Evolutionary conservation across 2,797 vertebrate genomes (phyloP).

Genomic region (Bryconaethiops microstoma): DNA sequence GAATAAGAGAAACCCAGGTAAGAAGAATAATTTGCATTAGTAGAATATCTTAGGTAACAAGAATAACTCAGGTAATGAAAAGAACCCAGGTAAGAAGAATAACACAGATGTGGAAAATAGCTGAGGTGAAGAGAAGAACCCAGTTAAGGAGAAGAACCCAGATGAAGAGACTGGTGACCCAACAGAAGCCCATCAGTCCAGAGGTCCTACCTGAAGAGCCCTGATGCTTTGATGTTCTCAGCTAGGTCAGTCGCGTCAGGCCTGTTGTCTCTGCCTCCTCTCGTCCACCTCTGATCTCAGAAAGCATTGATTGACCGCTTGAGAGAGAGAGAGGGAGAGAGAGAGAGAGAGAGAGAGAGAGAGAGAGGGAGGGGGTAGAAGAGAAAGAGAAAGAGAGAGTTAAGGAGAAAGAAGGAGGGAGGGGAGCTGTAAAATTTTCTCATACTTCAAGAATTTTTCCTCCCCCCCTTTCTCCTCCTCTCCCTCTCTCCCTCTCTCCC

Average conservation of each 20-base stretch:
- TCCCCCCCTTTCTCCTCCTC: constrained; percentile 54
- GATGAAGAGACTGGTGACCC: not conserved
- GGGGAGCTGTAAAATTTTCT: constrained; percentile 72
- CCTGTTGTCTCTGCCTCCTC: constrained; percentile 24
- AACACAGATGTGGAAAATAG: too few relatives aligned
- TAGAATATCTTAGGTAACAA: too few relatives aligned
- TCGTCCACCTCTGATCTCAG: constrained; percentile 25
- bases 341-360: constrained; percentile 45
- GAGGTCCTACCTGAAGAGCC: constrained; percentile 56
- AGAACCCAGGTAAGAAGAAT: too few relatives aligned
- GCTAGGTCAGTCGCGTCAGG: constrained; percentile 17
- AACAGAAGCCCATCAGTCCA: constrained; percentile 44
- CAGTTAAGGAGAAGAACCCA: too few relatives aligned
- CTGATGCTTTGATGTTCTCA: constrained; percentile 38
- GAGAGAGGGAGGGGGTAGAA: constrained; percentile 33
- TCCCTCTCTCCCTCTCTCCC: constrained; percentile 17
- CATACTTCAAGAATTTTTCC: constrained; percentile 79
- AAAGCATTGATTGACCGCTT: constrained; percentile 62
- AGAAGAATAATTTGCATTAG: too few relatives aligned
- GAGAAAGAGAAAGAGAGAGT: constrained; percentile 41
- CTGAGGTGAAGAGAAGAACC: too few relatives aligned
- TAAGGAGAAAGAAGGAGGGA: constrained; percentile 48
- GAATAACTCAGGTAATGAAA: too few relatives aligned
- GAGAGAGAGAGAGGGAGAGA: constrained; percentile 45
- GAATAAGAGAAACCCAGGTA: not conserved